These are phyloP conservation scores for Atherix ibis DNA, from an alignment of 2,888 invertebrate species.

Conservation along the genomic window DNA sequence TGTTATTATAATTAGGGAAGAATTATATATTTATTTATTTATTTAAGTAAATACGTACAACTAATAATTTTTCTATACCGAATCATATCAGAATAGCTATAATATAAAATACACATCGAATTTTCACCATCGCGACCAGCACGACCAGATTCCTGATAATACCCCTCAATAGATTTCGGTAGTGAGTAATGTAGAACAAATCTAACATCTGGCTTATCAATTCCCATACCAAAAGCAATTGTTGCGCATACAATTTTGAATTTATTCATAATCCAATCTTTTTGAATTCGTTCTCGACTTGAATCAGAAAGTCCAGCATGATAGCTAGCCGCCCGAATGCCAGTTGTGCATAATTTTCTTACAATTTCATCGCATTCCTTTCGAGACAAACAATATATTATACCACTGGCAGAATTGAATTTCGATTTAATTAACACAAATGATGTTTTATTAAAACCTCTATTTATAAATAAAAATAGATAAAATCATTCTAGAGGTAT, in stretches of 20 bases:
- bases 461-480: too few species aligned
- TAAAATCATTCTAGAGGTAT: too few species aligned
- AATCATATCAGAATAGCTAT: slow-evolving; percentile 66
- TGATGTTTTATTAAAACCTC: too few species aligned
- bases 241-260: slow-evolving; percentile 84
- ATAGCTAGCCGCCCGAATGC: slow-evolving; percentile 56
- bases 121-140: slow-evolving; percentile 86
- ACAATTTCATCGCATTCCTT: slow-evolving; percentile 79
- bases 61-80: slow-evolving; percentile 55
- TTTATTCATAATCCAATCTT: slow-evolving; percentile 71
- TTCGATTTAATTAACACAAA: slow-evolving; percentile 58
- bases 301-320: slow-evolving; percentile 76
- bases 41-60: slow-evolving; percentile 38
- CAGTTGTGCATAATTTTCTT: slow-evolving; percentile 40
- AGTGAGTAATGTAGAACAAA: slow-evolving; percentile 86
- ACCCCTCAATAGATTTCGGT: slow-evolving; percentile 91
- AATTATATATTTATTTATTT: slow-evolving; percentile 2
- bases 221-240: slow-evolving; percentile 98
- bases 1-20: too few species aligned
- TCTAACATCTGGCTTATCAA: slow-evolving; percentile 93
- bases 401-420: slow-evolving; percentile 62
- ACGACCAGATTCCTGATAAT: slow-evolving; percentile 94
- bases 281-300: slow-evolving; percentile 55
- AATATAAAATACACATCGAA: slow-evolving; percentile 77
- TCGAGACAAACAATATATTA: slow-evolving; percentile 87